phyloP scores from a whole-genome alignment of 2,797 vertebrate genomes.

The Xiphophorus birchmanni region DNA sequence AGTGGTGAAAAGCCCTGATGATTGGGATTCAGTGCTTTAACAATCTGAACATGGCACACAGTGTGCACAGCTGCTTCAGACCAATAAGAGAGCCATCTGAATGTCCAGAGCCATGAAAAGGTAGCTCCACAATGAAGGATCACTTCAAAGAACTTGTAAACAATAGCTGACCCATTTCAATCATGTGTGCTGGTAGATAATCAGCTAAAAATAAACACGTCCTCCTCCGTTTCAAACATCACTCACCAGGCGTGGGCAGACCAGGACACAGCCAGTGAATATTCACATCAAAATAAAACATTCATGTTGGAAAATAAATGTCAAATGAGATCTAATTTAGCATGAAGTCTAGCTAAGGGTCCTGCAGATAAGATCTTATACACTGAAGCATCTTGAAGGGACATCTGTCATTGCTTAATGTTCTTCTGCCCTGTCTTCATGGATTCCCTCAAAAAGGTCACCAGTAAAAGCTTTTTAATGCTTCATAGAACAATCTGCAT shows the following conservation, averaged over 20 bases:
- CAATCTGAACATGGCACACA: slow-evolving; percentile 55
- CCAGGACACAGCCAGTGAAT: slow-evolving; percentile 42
- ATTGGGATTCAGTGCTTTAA: slow-evolving; percentile 68
- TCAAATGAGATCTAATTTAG: slow-evolving; percentile 79
- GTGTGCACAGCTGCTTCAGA: slow-evolving; percentile 74
- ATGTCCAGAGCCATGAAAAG: slow-evolving; percentile 75
- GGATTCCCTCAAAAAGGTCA: slow-evolving; percentile 69
- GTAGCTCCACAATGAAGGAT: slow-evolving; percentile 76
- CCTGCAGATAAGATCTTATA: slow-evolving; percentile 56
- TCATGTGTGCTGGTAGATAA: slow-evolving; percentile 69
- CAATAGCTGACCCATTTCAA: slow-evolving; percentile 79
- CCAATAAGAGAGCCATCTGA: slow-evolving; percentile 63
- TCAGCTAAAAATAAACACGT: slow-evolving; percentile 79
- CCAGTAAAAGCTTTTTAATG: slow-evolving; percentile 60
- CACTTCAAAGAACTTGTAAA: slow-evolving; percentile 84
- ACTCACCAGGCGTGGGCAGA: slow-evolving; percentile 39
- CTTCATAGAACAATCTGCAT: slow-evolving; percentile 51
- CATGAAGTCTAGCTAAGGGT: slow-evolving; percentile 67
- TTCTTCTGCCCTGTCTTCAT: slow-evolving; percentile 42
- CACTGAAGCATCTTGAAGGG: slow-evolving; percentile 52
- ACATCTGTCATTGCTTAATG: slow-evolving; percentile 59
- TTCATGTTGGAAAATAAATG: slow-evolving; percentile 79
- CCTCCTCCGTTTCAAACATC: slow-evolving; percentile 58
- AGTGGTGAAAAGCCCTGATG: slow-evolving; percentile 58
- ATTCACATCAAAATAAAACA: slow-evolving; percentile 75